A percentile compares a stretch with the other conserved stretches of the same genome.
phyloP scores from a whole-genome alignment of 92 coral and sea anemone species.

The Bergia puertoricense region DNA sequence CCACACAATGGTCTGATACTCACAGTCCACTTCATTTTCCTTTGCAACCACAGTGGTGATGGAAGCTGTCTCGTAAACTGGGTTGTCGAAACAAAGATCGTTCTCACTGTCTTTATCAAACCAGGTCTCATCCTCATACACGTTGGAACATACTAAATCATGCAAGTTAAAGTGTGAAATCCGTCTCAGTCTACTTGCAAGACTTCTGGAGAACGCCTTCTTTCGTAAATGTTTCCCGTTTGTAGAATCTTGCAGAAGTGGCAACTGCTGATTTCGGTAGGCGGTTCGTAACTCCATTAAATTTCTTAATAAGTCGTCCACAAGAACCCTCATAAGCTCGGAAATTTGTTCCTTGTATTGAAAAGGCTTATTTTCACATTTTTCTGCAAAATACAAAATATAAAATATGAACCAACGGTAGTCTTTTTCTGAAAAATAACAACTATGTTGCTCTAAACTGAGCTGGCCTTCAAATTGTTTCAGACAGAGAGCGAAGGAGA shows the following conservation, averaged over 20 bases:
- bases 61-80: neutral
- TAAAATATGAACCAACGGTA: neutral
- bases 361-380: neutral
- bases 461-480: too few relatives aligned
- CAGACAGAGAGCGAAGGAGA: too few relatives aligned
- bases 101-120: neutral
- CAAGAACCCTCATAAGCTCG: neutral
- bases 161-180: neutral
- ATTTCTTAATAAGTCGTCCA: constrained; percentile 4
- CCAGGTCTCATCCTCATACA: neutral
- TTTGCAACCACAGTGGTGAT: constrained; percentile 23
- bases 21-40: constrained; percentile 1
- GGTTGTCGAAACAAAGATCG: neutral
- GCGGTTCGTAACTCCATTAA: neutral
- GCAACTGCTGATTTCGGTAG: neutral
- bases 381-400: constrained; percentile 9
- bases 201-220: constrained; percentile 1
- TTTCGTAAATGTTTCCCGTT: neutral
- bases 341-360: constrained; percentile 33
- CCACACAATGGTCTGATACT: neutral
- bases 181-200: neutral
- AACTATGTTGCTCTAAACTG: too few relatives aligned
- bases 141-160: neutral
- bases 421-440: too few relatives aligned
- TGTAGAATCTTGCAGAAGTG: neutral